Evolutionary conservation across 1,140 invertebrate genomes (phyloP).

Genomic region (Drosophila dunni): DNA sequence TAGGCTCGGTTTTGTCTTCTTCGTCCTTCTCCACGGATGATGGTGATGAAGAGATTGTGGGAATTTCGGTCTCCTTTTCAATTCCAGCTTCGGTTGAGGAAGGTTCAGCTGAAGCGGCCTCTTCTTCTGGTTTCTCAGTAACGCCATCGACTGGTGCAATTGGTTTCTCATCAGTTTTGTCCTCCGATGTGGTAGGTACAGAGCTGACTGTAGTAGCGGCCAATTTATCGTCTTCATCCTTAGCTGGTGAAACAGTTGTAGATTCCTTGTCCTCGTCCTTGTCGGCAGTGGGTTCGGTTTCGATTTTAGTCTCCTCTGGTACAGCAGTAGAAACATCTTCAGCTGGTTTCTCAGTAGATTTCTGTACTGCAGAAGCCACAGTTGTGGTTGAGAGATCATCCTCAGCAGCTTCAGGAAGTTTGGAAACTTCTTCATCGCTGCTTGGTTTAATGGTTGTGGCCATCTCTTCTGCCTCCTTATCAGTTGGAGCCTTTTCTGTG

Average conservation of each 20-base stretch:
- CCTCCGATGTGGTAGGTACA: conserved; percentile 10
- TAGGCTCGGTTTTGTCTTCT: conserved; percentile 15
- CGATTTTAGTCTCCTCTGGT: conserved; percentile 6
- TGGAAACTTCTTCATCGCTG: conserved; percentile 23
- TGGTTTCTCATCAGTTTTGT: conserved; percentile 23
- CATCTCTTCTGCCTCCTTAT: background rate
- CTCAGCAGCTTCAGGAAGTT: conserved; percentile 15
- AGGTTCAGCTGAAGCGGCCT: background rate
- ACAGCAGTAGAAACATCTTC: conserved; percentile 38
- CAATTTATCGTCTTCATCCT: conserved; percentile 19
- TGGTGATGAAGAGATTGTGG: conserved; percentile 10
- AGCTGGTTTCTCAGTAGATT: conserved; percentile 41
- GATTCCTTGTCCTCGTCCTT: conserved; percentile 14
- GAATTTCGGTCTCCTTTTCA: conserved; percentile 21
- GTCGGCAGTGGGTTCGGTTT: conserved; percentile 8
- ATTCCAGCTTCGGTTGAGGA: conserved; percentile 18
- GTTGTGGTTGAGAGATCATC: conserved; percentile 19
- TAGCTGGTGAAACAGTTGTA: conserved; percentile 5
- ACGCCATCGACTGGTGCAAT: conserved; percentile 8
- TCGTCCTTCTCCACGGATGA: conserved; percentile 17
- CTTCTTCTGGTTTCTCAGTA: conserved; percentile 30
- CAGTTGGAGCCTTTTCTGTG: conserved; percentile 1
- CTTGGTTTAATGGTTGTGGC: conserved; percentile 13
- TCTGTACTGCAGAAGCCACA: conserved; percentile 3
- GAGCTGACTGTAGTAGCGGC: conserved; percentile 14